phyloP scores from a whole-genome alignment of 2,888 invertebrate genomes.

The Agrenia bidenticulata region DNA sequence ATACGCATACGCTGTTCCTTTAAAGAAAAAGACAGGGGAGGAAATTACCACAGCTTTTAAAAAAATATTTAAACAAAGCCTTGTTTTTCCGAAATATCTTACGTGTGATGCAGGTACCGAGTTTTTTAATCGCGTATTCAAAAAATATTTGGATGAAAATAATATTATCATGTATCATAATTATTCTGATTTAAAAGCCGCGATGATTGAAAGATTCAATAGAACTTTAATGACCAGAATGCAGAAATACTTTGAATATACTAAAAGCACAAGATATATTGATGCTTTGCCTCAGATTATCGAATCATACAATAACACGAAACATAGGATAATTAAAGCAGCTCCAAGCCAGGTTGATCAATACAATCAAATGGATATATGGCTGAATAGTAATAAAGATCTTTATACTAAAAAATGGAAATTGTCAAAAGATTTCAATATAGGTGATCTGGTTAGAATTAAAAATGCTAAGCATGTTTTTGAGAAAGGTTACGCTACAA shows the following conservation, averaged over 20 bases:
- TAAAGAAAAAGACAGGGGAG: conserved; percentile 31
- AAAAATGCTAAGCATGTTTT: conserved; percentile 9
- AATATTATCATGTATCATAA: conserved; percentile 34
- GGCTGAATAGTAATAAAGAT: conserved; percentile 60
- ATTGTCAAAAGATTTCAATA: conserved; percentile 5
- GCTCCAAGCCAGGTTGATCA: conserved; percentile 18
- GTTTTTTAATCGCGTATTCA: conserved; percentile 15
- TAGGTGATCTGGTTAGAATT: conserved; percentile 29
- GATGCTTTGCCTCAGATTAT: conserved; percentile 25
- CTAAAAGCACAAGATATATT: conserved; percentile 21
- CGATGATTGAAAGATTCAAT: conserved; percentile 35
- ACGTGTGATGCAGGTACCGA: conserved; percentile 35
- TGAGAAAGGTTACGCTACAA: conserved; percentile 16
- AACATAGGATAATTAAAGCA: conserved; percentile 25
- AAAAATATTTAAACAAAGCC: conserved; percentile 21
- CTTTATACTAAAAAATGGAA: neutral
- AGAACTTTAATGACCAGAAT: conserved; percentile 26
- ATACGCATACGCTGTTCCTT: conserved; percentile 37
- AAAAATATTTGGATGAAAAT: neutral
- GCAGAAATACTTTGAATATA: conserved; percentile 14
- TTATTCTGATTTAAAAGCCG: conserved; percentile 28
- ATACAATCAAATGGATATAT: conserved; percentile 26
- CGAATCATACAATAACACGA: conserved; percentile 18
- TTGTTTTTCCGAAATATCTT: conserved; percentile 6
- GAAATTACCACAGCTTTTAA: conserved; percentile 28